Conservation (phyloP, 2,888 invertebrate species). For the Rhimphoctona megacephalus region DNA sequence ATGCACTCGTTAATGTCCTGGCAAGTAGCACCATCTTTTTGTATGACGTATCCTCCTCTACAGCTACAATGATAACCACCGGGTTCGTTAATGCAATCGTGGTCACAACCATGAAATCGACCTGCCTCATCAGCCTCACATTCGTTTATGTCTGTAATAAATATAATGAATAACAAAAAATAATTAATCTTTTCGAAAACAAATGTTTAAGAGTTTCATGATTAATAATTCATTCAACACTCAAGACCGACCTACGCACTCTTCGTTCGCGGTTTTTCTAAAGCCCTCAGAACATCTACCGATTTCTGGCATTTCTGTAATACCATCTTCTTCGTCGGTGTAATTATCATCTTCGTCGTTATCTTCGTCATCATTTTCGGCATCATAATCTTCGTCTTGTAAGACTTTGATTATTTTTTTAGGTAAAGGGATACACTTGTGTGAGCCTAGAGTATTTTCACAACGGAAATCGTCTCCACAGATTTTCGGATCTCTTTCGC, state of each 20-base stretch:
- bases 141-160: constrained; percentile 86
- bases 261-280: constrained; percentile 84
- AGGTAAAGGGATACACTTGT: constrained; percentile 77
- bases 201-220: background rate
- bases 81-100: constrained; percentile 85
- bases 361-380: constrained; percentile 77
- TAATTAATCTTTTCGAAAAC: background rate
- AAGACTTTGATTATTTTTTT: constrained; percentile 78
- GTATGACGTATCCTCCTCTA: constrained; percentile 81
- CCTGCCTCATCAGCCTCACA: constrained; percentile 84
- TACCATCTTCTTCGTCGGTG: constrained; percentile 71
- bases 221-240: background rate
- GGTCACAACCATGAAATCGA: constrained; percentile 86
- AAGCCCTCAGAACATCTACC: constrained; percentile 84
- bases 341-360: constrained; percentile 60
- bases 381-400: constrained; percentile 79
- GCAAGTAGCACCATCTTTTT: constrained; percentile 79
- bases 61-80: constrained; percentile 84
- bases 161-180: constrained; percentile 10
- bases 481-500: constrained; percentile 81
- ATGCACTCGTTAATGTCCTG: constrained; percentile 82
- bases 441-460: constrained; percentile 86
- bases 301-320: constrained; percentile 78
- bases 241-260: constrained; percentile 82
- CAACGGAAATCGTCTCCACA: constrained; percentile 80